Conservation (phyloP, 1,140 invertebrate species). For the Drosophila guanche region DNA sequence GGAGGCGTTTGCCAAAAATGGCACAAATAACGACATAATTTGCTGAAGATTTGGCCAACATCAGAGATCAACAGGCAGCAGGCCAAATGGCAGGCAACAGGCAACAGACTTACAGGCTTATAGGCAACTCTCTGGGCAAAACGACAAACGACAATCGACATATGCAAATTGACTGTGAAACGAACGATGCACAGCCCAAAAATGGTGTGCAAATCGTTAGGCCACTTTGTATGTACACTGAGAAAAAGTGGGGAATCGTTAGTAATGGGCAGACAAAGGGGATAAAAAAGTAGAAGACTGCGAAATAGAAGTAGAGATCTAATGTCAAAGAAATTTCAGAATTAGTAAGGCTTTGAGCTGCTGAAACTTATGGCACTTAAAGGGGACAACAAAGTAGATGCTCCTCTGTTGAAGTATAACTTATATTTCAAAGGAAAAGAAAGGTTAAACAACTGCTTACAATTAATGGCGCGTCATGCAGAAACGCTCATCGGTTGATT, state of each 20-base stretch:
- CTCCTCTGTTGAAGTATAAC: too few species aligned
- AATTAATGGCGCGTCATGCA: too few species aligned
- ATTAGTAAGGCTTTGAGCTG: not conserved
- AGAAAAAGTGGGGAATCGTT: not conserved
- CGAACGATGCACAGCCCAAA: conserved; percentile 46
- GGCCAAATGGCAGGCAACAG: conserved; percentile 33
- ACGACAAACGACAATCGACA: conserved; percentile 42
- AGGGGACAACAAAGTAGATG: too few species aligned
- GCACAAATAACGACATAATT: conserved; percentile 81
- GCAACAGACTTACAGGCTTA: not conserved
- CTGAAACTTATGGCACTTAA: too few species aligned
- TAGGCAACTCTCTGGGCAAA: not conserved
- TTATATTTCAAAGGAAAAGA: too few species aligned
- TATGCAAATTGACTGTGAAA: conserved; percentile 55
- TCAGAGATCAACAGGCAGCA: conserved; percentile 37
- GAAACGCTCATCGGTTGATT: too few species aligned
- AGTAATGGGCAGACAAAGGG: too few species aligned
- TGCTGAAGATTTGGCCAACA: conserved; percentile 60
- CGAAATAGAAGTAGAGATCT: too few species aligned
- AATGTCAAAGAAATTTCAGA: not conserved
- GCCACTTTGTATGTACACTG: conserved; percentile 39
- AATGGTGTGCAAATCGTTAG: conserved; percentile 56
- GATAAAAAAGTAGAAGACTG: too few species aligned
- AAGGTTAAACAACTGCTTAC: too few species aligned
- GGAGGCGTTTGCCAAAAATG: conserved; percentile 69